Evolutionary conservation across 1,140 invertebrate species (phyloP).

Genomic region (Drosophila elegans): DNA sequence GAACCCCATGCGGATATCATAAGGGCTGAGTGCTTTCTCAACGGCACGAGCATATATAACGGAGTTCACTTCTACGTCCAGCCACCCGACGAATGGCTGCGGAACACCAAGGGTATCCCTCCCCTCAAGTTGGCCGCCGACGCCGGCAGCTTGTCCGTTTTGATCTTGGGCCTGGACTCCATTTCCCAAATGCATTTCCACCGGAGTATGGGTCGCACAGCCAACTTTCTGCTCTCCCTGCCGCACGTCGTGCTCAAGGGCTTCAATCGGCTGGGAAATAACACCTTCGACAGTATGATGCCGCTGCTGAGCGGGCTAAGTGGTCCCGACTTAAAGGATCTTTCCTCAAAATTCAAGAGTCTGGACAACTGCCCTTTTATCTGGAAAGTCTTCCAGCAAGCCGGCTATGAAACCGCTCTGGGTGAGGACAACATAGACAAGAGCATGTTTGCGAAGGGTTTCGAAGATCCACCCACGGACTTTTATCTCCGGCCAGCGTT

Average conservation of each 20-base stretch:
- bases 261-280: conserved; percentile 84
- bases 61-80: conserved; percentile 28
- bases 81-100: neutral
- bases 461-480: conserved; percentile 91
- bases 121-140: neutral
- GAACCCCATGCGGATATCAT: conserved; percentile 26
- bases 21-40: conserved; percentile 9
- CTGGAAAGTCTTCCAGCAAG: conserved; percentile 90
- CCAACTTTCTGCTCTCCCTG: conserved; percentile 30
- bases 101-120: neutral
- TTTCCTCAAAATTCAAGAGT: conserved; percentile 84
- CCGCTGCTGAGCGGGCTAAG: conserved; percentile 89
- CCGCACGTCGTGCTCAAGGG: conserved; percentile 42
- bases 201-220: conserved; percentile 39
- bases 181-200: conserved; percentile 76
- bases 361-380: conserved; percentile 89
- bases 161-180: conserved; percentile 46
- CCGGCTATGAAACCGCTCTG: conserved; percentile 90
- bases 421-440: conserved; percentile 91
- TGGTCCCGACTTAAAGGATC: conserved; percentile 79
- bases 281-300: conserved; percentile 88
- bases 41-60: conserved; percentile 1
- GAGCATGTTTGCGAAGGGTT: conserved; percentile 91
- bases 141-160: conserved; percentile 21
- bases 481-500: conserved; percentile 92